Evolutionary conservation across 1,140 invertebrate species (phyloP), one percentile per base, ranked within the genome.

Genomic region (Ostrea edulis): DNA sequence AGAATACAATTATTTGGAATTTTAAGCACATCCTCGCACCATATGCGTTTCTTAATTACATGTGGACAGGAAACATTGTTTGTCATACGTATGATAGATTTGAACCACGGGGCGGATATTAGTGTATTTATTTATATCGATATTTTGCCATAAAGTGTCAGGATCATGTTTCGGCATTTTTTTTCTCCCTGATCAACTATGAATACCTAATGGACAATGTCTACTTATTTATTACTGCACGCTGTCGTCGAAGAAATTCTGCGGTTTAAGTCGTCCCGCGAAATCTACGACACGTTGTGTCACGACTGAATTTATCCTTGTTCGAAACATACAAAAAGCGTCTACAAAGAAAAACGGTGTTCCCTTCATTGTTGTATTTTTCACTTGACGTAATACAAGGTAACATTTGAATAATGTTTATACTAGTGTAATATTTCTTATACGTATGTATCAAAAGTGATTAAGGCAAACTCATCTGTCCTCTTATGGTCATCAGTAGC

Each of bases 121-220:
- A 77, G 68, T 77, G 68, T 77, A 77, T 77, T 77, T 77, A 77
- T 77, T 77, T 77, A 77, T 77, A 77, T 77, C 68, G 68, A 77
- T 77, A 77, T 77, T 77, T 77, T 29, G 68, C 68, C 68, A 77
- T 77, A 29, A 77, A 25, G 25, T 77, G 68, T 77, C 68, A 77
- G 68, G 68, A 77, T 77, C 68, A 77, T 77, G 68, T 25, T 77
- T 77, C 68, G 68, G 68, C 68, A 77, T 77, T 77, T 77, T 77
- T 71, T 71, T 77, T 77, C 68, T 77, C 68, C n/a, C 68, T 35
- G 68, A 77, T 77, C 68, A 77, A 77, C 68, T 25, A 77, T 77
- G 68, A 77, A 77, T 77, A 77, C 68, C 68, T 14, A 77, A 77
- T 77, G 68, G 29, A 77, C 68, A 77, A 35, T 77, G 25, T 14